Evolutionary conservation across 1,140 invertebrate species (phyloP).

Genomic region (Brachionus angularis): DNA sequence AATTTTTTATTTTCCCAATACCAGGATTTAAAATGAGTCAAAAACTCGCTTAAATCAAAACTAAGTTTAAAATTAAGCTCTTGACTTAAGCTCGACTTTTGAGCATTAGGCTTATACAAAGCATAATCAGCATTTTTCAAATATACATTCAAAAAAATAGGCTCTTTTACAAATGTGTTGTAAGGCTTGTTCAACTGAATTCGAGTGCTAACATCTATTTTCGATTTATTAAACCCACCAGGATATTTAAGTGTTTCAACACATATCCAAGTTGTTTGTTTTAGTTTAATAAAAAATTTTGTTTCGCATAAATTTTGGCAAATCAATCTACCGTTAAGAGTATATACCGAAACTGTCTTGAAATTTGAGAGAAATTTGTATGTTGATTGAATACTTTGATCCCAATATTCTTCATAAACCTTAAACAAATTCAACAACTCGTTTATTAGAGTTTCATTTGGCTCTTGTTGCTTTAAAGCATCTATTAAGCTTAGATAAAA

Average conservation of each 20-base stretch:
- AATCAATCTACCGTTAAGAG: no score
- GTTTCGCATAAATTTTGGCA: no score
- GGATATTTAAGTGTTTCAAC: no score
- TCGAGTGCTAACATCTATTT: conserved; percentile 8
- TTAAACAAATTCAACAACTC: neutral
- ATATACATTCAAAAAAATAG: neutral
- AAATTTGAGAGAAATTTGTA: no score
- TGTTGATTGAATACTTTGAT: no score
- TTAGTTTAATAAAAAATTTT: no score
- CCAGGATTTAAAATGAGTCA: conserved; percentile 11
- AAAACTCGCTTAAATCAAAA: neutral
- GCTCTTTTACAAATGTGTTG: neutral
- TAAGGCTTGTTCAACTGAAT: neutral
- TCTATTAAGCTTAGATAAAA: neutral
- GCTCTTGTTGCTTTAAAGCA: neutral
- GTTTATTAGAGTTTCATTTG: neutral
- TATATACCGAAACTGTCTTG: no score
- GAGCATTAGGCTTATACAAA: neutral
- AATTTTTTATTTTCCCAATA: neutral
- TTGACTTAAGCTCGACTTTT: conserved; percentile 14
- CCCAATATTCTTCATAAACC: no score
- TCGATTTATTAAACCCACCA: no score
- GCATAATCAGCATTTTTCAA: neutral
- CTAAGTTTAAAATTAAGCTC: neutral
- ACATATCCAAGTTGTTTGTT: no score